Base-by-base conservation (phyloP, 1,140 invertebrate species). In the Nephila pilipes region DNA sequence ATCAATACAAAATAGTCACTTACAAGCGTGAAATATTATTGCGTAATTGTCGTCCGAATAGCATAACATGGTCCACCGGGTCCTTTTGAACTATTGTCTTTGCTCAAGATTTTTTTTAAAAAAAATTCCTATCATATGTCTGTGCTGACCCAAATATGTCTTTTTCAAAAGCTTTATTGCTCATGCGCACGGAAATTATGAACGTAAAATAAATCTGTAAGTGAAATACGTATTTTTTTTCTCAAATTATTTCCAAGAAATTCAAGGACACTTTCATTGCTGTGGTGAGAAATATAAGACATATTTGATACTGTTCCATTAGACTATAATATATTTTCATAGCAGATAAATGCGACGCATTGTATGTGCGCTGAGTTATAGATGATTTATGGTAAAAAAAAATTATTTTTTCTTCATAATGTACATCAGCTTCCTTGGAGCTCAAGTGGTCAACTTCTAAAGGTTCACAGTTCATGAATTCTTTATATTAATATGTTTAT, bases 71-170 rank as follows among this genome's bases (percentile, higher is more conserved):
- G 29, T 75, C 32, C 32, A 75, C n/a, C 69, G 69, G 69, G 36
- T 6, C 29, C 69, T 75, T 75, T 75, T 75, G 69, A 75, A 75
- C 69, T 75, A 75, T 75, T 75, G 69, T 75, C 29, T 75, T 18
- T 18, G 5, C 32, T 36, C 29, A 36, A 29, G 32, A 75, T 36
- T 75, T 75, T 75, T 75, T 32, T 32, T 75, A 36, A 75, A 69
- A 63, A 69, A 32, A 16, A 4, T 75, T 75, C 16, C 29, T 32
- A 16, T 75, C 69, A 29, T 32, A 75, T 75, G 14, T 75, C 29
- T 75, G 16, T 32, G 29, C 69, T 75, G 69, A 75, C 69, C 69
- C 29, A 75, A 75, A 75, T 32, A 32, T 75, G 69, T 75, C 69
- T 16, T 32, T 32, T 20, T 18, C 25, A 5, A 75, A 32, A 36